Base-by-base conservation (phyloP, 2,797 vertebrate species). In the Enteromius viviparus region DNA sequence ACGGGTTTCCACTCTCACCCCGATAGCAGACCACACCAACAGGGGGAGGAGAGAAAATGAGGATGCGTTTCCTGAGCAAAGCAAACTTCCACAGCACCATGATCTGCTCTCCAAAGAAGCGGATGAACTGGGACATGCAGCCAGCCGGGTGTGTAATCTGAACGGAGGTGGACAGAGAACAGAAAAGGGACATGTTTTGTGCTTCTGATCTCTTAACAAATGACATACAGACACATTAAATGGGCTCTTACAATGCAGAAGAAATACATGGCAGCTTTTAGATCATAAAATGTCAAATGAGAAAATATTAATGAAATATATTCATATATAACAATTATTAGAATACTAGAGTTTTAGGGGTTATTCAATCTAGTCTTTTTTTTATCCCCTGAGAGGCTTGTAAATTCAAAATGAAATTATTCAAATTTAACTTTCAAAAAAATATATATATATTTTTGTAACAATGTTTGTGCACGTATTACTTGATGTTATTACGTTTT, bases 61-160 rank as follows among this genome's bases (percentile, higher is more conserved):
- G 92, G 85, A 99, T 95, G 78, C 98, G 97, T 89, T 99, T 99
- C 90, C 98, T 93, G 21, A 99, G 96, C 89, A 99, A 92, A 45
- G 98, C 97, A 82, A 99, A 97, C 91, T 99, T 99, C 98, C 98
- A 99, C 90, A 99, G 94, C 81, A 98, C 95, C 82, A 99, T 96
- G 86, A 99, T 99, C 92, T 99, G 98, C 89, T 99, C 98, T 12
- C 98, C 98, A 0, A 99, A 99, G 92, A 99, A 99, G 90, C 97
- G 96, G 91, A 98, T 98, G 92, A 99, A 99, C 94, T 99, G 98
- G 87, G 97, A 99, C 98, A 99, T 99, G 91, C 98, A 99, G 92
- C 98, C 98, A 17, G 98, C 98, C 0, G 98, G 98, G 90, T 99
- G 98, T 78, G 98, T 99, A 92, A 99, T 99, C 98, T 99, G 91